phyloP scores from a whole-genome alignment of 2,888 invertebrate genomes.

The Phaedon cochleariae region DNA sequence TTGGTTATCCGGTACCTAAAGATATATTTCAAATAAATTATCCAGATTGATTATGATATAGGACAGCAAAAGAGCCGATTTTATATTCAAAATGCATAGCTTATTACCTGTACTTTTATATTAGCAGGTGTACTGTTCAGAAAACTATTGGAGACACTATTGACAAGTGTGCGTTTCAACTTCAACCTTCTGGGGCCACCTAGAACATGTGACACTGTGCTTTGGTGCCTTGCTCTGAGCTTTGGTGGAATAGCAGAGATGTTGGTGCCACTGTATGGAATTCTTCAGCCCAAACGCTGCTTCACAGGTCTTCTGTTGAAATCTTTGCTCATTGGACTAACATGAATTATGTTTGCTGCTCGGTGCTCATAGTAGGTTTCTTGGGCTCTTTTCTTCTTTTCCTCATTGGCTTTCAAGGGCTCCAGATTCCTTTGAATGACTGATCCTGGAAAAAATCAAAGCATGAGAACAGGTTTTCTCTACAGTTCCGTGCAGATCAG shows the following conservation, averaged over 20 bases:
- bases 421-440: slow-evolving; percentile 40
- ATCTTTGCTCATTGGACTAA: slow-evolving; percentile 40
- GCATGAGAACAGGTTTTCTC: no score
- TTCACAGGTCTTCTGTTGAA: slow-evolving; percentile 41
- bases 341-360: slow-evolving; percentile 19
- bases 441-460: background rate
- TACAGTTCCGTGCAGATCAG: no score
- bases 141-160: slow-evolving; percentile 1
- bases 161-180: slow-evolving; percentile 12
- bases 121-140: slow-evolving; percentile 23
- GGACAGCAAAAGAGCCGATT: no score
- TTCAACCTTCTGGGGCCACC: slow-evolving; percentile 23
- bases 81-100: no score
- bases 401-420: slow-evolving; percentile 36
- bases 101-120: slow-evolving; percentile 41
- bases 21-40: no score
- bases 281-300: slow-evolving; percentile 43
- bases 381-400: slow-evolving; percentile 47
- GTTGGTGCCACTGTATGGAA: slow-evolving; percentile 39
- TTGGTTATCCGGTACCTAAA: slow-evolving; percentile 37
- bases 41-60: no score
- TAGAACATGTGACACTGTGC: background rate
- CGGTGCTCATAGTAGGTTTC: slow-evolving; percentile 42
- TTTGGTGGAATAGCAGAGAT: slow-evolving; percentile 39
- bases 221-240: slow-evolving; percentile 23